Base-by-base conservation (phyloP, 2,797 vertebrate genomes). In the Cryptoblepharus egeriae region DNA sequence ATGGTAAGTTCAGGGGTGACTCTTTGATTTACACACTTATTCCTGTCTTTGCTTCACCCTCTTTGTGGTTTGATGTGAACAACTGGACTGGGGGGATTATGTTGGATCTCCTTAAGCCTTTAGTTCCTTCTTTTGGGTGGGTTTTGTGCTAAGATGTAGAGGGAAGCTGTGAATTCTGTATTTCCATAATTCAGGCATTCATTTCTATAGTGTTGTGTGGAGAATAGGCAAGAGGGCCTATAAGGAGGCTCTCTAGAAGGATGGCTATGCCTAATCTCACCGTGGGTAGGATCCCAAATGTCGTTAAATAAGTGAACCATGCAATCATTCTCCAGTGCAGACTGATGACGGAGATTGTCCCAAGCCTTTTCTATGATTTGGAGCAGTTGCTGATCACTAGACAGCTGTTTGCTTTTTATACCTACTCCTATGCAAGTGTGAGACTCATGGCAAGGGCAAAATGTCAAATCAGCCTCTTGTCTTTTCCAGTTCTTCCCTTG, bases 1-100 rank as follows among this genome's bases (percentile, higher is more conserved):
- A 57, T 10, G 6, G n/a, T 72, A 30, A 77, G 1, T 2, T 75
- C 15, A 57, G 60, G n/a, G 37, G 28, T 11, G 20, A 18, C 3
- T 65, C 9, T 11, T 64, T 26, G n/a, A 16, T 8, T 10, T 3
- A 22, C 4, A 4, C 26, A 0, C 37, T 3, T 75, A 67, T 71
- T 82, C 58, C 24, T 60, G 0, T 0, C 5, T 4, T 57, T 78
- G 55, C 67, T 52, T 9, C 60, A 2, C 7, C 20, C 5, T 55
- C 32, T 2, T 5, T 10, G 9, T 32, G 32, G 75, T 20, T 1
- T 22, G 26, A 57, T 18, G 1, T 71, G 52, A 58, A 49, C 5
- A 32, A 15, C 39, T 28, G 79, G 78, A 35, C 26, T 58, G 28
- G 7, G 6, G n/a, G 80, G 77, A 26, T 67, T 11, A 60, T 30